phyloP scores from a whole-genome alignment of 2,113 vertebrate genomes.

The Genyomyrus donnyi region DNA sequence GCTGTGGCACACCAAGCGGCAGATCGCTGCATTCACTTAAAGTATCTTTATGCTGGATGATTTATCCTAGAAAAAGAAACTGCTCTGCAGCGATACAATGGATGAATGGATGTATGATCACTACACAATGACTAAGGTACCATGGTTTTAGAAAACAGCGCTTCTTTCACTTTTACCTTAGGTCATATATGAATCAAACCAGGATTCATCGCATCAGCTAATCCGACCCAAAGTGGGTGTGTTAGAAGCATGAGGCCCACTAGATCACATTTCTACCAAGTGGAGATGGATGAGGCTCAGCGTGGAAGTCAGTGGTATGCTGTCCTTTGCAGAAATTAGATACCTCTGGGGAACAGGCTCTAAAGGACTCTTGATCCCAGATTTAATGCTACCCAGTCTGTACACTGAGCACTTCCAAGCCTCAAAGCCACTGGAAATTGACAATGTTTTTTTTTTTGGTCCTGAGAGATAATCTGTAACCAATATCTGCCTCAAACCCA shows the following conservation, averaged over 20 bases:
- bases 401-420: not conserved
- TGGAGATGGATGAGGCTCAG: not conserved
- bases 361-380: not conserved
- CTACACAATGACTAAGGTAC: not conserved
- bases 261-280: not conserved
- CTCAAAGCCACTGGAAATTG: not conserved
- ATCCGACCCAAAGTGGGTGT: not conserved
- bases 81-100: not conserved
- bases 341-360: not conserved
- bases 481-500: not conserved
- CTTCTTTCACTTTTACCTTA: not conserved
- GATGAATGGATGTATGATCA: not conserved
- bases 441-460: not conserved
- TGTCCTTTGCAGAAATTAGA: conserved; percentile 24
- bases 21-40: not conserved
- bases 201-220: conserved; percentile 25
- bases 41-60: not conserved
- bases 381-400: not conserved
- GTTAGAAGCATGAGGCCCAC: not conserved
- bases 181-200: conserved; percentile 20
- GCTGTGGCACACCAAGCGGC: not conserved
- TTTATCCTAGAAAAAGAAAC: not conserved
- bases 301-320: conserved; percentile 10
- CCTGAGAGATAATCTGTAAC: not conserved
- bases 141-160: not conserved